Base-by-base conservation (phyloP, 1,140 invertebrate species). In the Formica exsecta region DNA sequence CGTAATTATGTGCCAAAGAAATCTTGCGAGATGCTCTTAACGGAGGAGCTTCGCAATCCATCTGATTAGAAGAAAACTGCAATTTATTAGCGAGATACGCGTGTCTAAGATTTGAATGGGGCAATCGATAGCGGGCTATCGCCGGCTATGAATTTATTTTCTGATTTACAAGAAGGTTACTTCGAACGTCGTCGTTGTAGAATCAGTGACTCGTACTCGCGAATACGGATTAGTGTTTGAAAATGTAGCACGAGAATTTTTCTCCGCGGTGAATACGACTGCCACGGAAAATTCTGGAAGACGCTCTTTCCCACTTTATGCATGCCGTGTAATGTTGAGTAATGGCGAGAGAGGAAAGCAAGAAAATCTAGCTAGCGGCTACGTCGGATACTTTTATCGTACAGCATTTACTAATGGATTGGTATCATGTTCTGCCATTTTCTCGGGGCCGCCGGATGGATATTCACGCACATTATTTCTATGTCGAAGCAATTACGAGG, bases 381-480 rank as follows among this genome's bases (percentile, higher is more conserved):
- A 44, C 51, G 11, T 81, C 32, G 36, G 25, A 74, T 81, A 81
- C 66, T 73, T 73, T 81, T 73, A 74, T 71, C 51, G 51, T 19
- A 61, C 54, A 74, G 54, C 68, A 19, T 2, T 71, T 73, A 81
- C 44, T 81, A 81, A 81, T 81, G 79, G 51, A 71, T 80, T 70
- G 76, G 44, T 73, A 81, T 81, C 51, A 38, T 61, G 66, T 73
- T 81, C 66, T 81, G 25, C 66, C 79, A 73, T 81, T 81, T 73
- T 36, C 51, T 3, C 36, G 36, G 6, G 51, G 41, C 8, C 41
- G 41, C 41, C 41, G 36, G 22, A 81, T 59, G 51, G 51, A 81
- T 81, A 80, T 73, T 81, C 66, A 32, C 36, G 66, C 54, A 36
- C 19, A 61, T 73, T 81, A 81, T 71, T 81, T 71, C 22, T 71